A percentile compares a stretch with the other conserved stretches of the same genome.
phyloP scores from a whole-genome alignment of 1,140 invertebrate species.

The Palaemon carinicauda region DNA sequence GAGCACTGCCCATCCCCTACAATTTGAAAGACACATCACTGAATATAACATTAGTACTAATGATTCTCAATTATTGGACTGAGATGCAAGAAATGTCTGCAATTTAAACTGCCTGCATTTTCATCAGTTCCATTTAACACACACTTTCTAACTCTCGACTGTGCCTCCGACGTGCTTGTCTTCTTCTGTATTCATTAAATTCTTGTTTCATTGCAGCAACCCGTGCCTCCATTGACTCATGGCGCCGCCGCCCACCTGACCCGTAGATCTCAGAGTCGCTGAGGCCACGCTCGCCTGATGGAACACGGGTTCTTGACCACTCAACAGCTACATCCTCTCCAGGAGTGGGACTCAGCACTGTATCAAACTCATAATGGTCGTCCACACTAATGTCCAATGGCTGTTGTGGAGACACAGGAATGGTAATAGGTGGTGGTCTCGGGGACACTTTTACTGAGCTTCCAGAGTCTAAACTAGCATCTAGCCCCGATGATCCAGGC shows the following conservation, averaged over 20 bases:
- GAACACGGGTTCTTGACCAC: slow-evolving; percentile 66
- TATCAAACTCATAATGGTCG: slow-evolving; percentile 94
- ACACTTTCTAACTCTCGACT: slow-evolving; percentile 62
- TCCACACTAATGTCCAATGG: slow-evolving; percentile 85
- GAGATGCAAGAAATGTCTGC: not conserved
- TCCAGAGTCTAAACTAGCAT: slow-evolving; percentile 57
- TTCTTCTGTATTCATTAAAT: slow-evolving; percentile 89
- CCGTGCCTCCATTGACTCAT: slow-evolving; percentile 86
- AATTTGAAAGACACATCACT: slow-evolving; percentile 46
- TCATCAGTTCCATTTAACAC: slow-evolving; percentile 58
- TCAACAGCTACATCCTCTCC: slow-evolving; percentile 63
- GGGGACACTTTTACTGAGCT: slow-evolving; percentile 52
- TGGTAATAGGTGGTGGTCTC: slow-evolving; percentile 55
- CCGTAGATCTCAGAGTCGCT: slow-evolving; percentile 65
- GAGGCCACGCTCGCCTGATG: slow-evolving; percentile 62
- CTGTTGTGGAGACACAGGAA: slow-evolving; percentile 61
- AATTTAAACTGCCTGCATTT: not conserved
- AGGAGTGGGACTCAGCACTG: slow-evolving; percentile 63
- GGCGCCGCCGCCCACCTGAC: slow-evolving; percentile 62
- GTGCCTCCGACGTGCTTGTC: slow-evolving; percentile 76
- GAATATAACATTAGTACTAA: slow-evolving; percentile 32
- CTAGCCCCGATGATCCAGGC: slow-evolving; percentile 57
- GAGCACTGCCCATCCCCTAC: slow-evolving; percentile 21
- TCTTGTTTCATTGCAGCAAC: slow-evolving; percentile 95
- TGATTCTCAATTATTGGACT: slow-evolving; percentile 28